A percentile compares a stretch with the other conserved stretches of the same genome.
phyloP scores from a whole-genome alignment of 2,797 vertebrate species.

The Tinamus major region DNA sequence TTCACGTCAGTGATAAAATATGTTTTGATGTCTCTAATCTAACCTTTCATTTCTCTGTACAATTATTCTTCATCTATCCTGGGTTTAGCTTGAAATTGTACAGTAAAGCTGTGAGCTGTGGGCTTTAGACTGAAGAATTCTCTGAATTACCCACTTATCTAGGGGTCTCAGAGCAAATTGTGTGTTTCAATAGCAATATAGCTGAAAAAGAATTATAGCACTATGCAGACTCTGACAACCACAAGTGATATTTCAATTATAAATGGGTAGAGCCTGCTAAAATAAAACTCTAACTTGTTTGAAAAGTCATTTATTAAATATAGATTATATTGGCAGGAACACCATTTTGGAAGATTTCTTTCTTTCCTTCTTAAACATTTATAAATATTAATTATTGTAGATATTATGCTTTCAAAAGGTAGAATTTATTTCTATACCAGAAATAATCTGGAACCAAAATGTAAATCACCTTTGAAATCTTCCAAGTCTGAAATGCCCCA shows the following conservation, averaged over 20 bases:
- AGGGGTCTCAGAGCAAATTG: background rate
- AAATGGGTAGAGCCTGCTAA: background rate
- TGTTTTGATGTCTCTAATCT: background rate
- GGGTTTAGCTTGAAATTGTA: background rate
- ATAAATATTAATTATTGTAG: constrained; percentile 19
- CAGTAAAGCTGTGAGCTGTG: background rate
- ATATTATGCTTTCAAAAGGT: background rate
- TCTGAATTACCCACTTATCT: background rate
- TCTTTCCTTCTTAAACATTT: background rate
- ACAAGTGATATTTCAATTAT: constrained; percentile 32
- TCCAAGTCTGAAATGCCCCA: background rate
- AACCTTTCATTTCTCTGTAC: background rate
- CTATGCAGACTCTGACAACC: background rate
- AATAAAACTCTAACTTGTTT: constrained; percentile 17
- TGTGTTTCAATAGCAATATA: background rate
- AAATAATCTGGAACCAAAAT: background rate
- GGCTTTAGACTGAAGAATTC: background rate
- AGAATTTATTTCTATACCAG: background rate
- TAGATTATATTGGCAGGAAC: background rate
- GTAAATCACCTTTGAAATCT: background rate
- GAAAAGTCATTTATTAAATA: constrained; percentile 46
- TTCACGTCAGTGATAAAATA: background rate
- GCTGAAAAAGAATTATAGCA: constrained; percentile 8
- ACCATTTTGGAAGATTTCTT: background rate
- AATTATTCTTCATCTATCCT: background rate